A percentile compares a stretch with the other conserved stretches of the same genome.
Evolutionary conservation across 1,140 invertebrate species (phyloP).

Genomic region (Muscidifurax raptorellus): DNA sequence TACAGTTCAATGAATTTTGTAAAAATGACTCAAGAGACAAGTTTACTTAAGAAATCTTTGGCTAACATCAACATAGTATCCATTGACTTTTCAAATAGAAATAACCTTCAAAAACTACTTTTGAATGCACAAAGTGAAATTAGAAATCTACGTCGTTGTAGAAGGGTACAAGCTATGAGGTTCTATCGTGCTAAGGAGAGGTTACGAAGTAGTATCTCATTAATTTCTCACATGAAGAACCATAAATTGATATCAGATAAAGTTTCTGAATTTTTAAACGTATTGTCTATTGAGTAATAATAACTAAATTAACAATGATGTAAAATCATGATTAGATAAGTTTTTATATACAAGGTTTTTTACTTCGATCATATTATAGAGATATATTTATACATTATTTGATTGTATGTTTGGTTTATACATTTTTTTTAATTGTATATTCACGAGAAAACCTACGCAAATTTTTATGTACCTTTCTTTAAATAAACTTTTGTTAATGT

Average conservation of each 20-base stretch:
- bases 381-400: no score
- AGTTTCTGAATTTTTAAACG: no score
- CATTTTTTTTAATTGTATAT: no score
- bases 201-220: background rate
- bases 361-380: no score
- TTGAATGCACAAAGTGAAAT: background rate
- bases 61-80: background rate
- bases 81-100: background rate
- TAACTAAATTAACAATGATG: no score
- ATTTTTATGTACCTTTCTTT: no score
- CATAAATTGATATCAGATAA: constrained; percentile 1
- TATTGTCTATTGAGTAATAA: no score
- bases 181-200: background rate
- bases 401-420: no score
- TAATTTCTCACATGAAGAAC: background rate
- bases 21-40: background rate
- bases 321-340: no score
- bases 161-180: background rate
- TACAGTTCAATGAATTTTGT: background rate
- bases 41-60: background rate
- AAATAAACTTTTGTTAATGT: no score
- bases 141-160: background rate
- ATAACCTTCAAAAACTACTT: background rate
- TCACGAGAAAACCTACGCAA: no score
- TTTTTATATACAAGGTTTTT: no score